These are phyloP conservation scores for Heterodera schachtii DNA, from an alignment of 1,140 invertebrate species.

Conservation along the genomic window DNA sequence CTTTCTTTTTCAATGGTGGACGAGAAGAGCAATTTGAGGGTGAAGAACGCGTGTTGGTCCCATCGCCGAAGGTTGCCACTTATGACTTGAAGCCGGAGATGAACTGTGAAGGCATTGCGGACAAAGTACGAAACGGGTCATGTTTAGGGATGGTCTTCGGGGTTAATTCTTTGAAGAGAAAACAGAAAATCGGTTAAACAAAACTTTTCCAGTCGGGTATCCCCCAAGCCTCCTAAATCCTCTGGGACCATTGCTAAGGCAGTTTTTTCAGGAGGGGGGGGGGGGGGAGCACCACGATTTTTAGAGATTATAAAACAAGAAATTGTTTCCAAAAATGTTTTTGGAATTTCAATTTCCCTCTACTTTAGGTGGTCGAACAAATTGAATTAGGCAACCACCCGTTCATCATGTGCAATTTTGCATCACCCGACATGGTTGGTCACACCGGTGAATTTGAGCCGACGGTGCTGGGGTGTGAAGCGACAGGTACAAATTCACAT, in stretches of 20 bases:
- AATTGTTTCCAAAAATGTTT: no score
- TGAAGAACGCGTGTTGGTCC: constrained; percentile 69
- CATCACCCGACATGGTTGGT: constrained; percentile 70
- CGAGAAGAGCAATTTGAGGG: constrained; percentile 66
- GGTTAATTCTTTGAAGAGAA: no score
- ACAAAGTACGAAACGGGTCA: constrained; percentile 56
- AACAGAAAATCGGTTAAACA: no score
- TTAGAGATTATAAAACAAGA: no score
- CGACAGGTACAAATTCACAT: constrained; percentile 62
- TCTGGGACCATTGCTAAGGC: no score
- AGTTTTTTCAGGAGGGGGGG: no score
- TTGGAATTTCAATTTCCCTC: neutral
- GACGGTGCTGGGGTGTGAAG: constrained; percentile 67
- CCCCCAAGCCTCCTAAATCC: no score
- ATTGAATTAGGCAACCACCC: constrained; percentile 66
- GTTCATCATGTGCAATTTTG: constrained; percentile 70
- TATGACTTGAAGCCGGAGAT: constrained; percentile 69
- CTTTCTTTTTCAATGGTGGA: constrained; percentile 70
- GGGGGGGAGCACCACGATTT: no score
- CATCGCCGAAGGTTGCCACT: constrained; percentile 69
- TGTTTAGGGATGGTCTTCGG: no score
- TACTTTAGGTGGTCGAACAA: constrained; percentile 66
- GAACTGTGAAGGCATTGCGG: constrained; percentile 67
- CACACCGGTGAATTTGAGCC: constrained; percentile 69
- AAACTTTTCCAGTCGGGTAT: no score